Conservation (phyloP, 2,888 invertebrate genomes). For the Himalopsyche tibetana region DNA sequence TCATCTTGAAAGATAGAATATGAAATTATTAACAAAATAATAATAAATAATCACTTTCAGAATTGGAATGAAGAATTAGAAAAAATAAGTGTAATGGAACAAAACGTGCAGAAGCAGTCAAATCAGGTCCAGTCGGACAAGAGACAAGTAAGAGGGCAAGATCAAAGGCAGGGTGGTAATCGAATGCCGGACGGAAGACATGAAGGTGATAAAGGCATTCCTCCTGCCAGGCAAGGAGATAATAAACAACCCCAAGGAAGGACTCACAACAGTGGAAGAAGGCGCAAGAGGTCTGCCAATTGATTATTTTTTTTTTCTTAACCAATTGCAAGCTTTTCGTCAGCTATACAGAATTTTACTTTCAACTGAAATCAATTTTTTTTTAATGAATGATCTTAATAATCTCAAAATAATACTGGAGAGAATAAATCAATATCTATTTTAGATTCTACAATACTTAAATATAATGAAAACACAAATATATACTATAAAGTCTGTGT, state of each 20-base stretch:
- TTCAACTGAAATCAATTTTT: too few relatives aligned
- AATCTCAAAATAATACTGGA: too few relatives aligned
- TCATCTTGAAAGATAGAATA: too few relatives aligned
- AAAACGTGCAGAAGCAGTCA: constrained; percentile 35
- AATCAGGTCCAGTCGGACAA: constrained; percentile 4
- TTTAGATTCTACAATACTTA: too few relatives aligned
- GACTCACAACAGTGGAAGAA: constrained; percentile 3
- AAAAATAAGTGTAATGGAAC: constrained; percentile 74
- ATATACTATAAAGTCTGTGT: too few relatives aligned
- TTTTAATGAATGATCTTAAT: neutral
- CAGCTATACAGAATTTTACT: too few relatives aligned
- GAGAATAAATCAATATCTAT: too few relatives aligned
- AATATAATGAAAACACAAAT: too few relatives aligned
- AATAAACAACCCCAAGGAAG: neutral
- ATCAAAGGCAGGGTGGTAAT: neutral
- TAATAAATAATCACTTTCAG: constrained; percentile 67
- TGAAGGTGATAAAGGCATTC: neutral
- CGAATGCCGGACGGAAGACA: neutral
- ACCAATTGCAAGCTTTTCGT: neutral
- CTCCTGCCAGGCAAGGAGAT: constrained; percentile 15
- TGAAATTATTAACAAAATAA: neutral
- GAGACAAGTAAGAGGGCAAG: constrained; percentile 4
- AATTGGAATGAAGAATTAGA: constrained; percentile 77
- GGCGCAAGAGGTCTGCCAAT: constrained; percentile 41
- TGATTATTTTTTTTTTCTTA: neutral